Evolutionary conservation across 1,140 invertebrate genomes (phyloP).

Genomic region (Bombyx mandarina): DNA sequence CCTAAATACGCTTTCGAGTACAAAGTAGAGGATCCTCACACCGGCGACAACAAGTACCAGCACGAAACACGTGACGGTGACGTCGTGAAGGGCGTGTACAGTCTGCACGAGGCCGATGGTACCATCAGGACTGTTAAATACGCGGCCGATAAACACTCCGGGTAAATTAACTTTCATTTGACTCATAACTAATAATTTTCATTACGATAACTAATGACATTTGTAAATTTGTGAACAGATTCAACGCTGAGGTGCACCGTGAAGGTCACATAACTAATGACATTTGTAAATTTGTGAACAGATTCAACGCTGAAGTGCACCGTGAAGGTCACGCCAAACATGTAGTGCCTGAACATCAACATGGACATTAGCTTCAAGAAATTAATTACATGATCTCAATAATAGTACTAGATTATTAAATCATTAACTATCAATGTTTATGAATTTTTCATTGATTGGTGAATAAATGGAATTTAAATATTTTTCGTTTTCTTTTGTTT

Average conservation of each 20-base stretch:
- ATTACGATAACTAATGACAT: too few relatives aligned
- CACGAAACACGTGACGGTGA: slow-evolving; percentile 35
- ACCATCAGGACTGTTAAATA: slow-evolving; percentile 66
- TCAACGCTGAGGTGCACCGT: slow-evolving; percentile 35
- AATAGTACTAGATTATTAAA: too few relatives aligned
- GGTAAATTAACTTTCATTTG: neutral
- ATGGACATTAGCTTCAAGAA: neutral
- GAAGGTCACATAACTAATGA: slow-evolving; percentile 6
- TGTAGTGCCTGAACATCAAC: slow-evolving; percentile 23
- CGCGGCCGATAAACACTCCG: slow-evolving; percentile 67
- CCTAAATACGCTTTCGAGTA: slow-evolving; percentile 56
- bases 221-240: slow-evolving; percentile 8
- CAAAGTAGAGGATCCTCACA: slow-evolving; percentile 40
- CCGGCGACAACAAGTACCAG: slow-evolving; percentile 32
- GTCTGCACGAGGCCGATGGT: slow-evolving; percentile 35
- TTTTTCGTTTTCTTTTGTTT: too few relatives aligned
- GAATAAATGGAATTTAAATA: too few relatives aligned
- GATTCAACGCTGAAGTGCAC: slow-evolving; percentile 37
- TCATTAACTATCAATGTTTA: too few relatives aligned
- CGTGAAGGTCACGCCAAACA: slow-evolving; percentile 26
- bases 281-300: neutral
- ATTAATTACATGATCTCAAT: too few relatives aligned
- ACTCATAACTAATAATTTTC: neutral
- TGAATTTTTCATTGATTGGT: too few relatives aligned
- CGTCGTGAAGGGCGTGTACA: slow-evolving; percentile 34